Evolutionary conservation across 1,140 invertebrate species (phyloP), one percentile per base, ranked within the genome.

Genomic region (Trachelipus rathkii): DNA sequence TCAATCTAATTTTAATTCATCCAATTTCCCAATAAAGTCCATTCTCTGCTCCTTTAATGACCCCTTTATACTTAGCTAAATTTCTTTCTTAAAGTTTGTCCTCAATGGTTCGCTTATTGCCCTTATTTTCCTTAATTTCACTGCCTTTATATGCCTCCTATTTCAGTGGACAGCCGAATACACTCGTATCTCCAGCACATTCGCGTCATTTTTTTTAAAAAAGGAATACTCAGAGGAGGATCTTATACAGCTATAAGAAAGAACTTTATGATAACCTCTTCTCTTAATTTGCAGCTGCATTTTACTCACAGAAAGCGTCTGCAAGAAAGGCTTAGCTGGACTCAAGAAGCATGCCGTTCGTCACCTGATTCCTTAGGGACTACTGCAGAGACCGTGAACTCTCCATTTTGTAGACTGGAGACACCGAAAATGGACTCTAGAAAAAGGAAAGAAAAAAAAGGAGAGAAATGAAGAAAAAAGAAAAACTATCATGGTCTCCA

Each of bases 361-460:
- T 75, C 75, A 75, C 73, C 77, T 72, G 73, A 69, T 45, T 79
- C 79, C 78, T 79, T 74, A 44, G 78, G 74, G 80, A 77, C 80
- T 70, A 43, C 78, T 21, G 76, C 69, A 76, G 76, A 76, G 81
- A 67, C 79, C 78, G 77, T 77, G 79, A 82, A 60, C 81, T 81
- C 80, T 77, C 79, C 78, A 74, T 79, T 75, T 81, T 83, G 82
- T 82, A 82, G 80, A 81, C 77, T 75, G 79, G 80, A 77, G 74
- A 75, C 78, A 73, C 77, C 76, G 79, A 78, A 78, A 78, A 78
- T 78, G 77, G 77, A 50, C 77, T 60, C 50, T 60, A 19, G 72
- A 78, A 78, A 74, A 78, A 78, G 75, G 75, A 75, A 70, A 73
- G 73, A 75, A 74, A 75, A 33, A 33, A 33, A 33, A 33, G 33